Conservation (phyloP, 1,140 invertebrate genomes). For the Drosophila equinoxialis region DNA sequence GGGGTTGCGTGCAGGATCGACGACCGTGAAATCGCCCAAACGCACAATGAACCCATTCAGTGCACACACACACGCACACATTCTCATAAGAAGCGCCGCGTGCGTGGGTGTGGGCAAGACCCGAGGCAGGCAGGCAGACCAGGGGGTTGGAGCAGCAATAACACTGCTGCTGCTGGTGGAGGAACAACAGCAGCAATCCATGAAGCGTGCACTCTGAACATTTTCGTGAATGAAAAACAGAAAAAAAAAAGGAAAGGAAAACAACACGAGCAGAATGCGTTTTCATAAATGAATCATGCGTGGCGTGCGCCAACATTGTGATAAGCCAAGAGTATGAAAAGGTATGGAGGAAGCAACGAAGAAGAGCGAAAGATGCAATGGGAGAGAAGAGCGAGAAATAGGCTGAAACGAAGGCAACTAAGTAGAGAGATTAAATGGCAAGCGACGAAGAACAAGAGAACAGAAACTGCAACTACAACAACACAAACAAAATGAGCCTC, state of each 20-base stretch:
- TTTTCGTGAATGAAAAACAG: constrained; percentile 75
- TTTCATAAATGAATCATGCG: constrained; percentile 71
- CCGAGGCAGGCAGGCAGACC: neutral
- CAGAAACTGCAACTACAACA: constrained; percentile 52
- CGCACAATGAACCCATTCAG: constrained; percentile 73
- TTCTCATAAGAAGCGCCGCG: constrained; percentile 28
- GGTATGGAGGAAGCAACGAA: neutral
- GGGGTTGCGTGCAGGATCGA: constrained; percentile 75
- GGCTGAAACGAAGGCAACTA: constrained; percentile 57
- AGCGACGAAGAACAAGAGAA: constrained; percentile 58
- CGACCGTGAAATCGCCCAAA: constrained; percentile 74
- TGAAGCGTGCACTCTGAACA: constrained; percentile 61
- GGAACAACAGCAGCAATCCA: constrained; percentile 51
- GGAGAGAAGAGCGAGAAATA: constrained; percentile 43
- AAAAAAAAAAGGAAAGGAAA: constrained; percentile 44
- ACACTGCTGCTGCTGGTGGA: neutral
- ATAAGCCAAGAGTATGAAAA: constrained; percentile 47
- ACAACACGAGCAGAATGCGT: constrained; percentile 68
- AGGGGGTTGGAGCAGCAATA: too few species aligned
- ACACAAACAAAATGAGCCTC: constrained; percentile 50
- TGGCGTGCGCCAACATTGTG: constrained; percentile 37
- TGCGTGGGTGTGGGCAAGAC: constrained; percentile 23
- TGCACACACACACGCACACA: constrained; percentile 30
- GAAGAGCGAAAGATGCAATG: constrained; percentile 7
- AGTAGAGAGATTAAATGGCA: constrained; percentile 57